Evolutionary conservation across 2,888 invertebrate species (phyloP), one percentile per base, ranked within the genome.

Genomic region (Stratiomys singularior): DNA sequence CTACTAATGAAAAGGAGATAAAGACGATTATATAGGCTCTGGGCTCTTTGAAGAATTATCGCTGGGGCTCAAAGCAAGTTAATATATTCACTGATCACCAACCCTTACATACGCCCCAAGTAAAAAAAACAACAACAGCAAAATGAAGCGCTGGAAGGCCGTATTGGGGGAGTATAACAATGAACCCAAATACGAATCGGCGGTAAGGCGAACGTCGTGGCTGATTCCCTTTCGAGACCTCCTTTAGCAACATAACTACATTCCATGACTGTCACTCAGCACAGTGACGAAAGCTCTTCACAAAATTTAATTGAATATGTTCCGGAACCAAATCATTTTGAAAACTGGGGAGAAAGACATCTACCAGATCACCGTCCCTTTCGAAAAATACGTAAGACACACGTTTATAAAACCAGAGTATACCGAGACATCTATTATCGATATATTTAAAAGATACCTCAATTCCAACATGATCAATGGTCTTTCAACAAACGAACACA

Each of bases 111-210:
- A 52, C 52, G 52, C 52, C 15, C 7, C 69, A 1, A 79, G 79
- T n/a, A 67, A 78, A 9, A 80, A 80, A 72, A 80, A 80, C 25
- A 67, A 71, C 5, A 13, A 76, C n/a, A 52, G 52, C 18, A 52
- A 52, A 52, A 52, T 52, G 15, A 52, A 52, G 52, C 15, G 52
- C 15, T 52, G 52, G 52, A 52, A 52, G 18, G 15, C 18, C 52
- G 15, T 13, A 13, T 15, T 52, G 15, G 52, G 15, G 15, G 52
- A 52, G 15, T 4, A 52, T 18, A 52, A 52, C 18, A 5, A 52
- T 13, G 52, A 52, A 18, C 21, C 64, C 64, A 74, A 52, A 27
- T 60, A 76, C 60, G 60, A 76, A 21, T 60, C 76, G 4, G n/a
- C n/a, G 76, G 60, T 18, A 76, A 60, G 15, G 23, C 60, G 13